These are phyloP conservation scores for Acrocephalus arundinaceus DNA, from an alignment of 2,113 vertebrate species.

Conservation along the genomic window DNA sequence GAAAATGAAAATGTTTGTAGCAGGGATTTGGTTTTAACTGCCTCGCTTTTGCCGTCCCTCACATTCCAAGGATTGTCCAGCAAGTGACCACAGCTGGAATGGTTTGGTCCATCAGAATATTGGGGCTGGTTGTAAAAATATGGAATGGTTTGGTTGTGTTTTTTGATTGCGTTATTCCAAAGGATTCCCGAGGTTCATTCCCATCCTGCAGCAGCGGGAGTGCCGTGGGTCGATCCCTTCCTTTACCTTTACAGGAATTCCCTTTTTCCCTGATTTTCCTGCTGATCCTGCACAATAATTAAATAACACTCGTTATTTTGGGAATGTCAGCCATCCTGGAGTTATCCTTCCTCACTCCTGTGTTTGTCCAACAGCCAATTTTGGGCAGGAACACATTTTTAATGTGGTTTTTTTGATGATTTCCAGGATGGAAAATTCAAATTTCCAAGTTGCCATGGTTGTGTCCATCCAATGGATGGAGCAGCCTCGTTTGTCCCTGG, in stretches of 20 bases:
- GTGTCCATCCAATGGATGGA: background rate
- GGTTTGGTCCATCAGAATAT: too few relatives aligned
- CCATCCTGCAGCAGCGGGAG: background rate
- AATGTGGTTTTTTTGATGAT: rapidly evolving
- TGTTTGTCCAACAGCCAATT: background rate
- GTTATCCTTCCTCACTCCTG: background rate
- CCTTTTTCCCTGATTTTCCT: background rate
- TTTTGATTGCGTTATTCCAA: background rate
- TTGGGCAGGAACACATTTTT: background rate
- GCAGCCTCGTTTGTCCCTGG: background rate
- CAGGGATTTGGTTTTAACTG: too few relatives aligned
- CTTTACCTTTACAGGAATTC: background rate
- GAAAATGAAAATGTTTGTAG: too few relatives aligned
- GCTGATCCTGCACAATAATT: background rate
- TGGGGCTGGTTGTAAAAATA: too few relatives aligned
- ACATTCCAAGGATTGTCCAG: too few relatives aligned
- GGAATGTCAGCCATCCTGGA: background rate
- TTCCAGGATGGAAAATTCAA: background rate
- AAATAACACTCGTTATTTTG: background rate
- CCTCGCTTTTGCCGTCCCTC: too few relatives aligned
- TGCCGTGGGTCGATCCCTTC: background rate
- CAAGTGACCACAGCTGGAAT: too few relatives aligned
- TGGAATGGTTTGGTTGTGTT: too few relatives aligned
- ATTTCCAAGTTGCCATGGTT: rapidly evolving
- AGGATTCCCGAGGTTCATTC: slow-evolving; percentile 15